phyloP scores from a whole-genome alignment of 2,888 invertebrate species.

The Cheiracanthium punctorium region DNA sequence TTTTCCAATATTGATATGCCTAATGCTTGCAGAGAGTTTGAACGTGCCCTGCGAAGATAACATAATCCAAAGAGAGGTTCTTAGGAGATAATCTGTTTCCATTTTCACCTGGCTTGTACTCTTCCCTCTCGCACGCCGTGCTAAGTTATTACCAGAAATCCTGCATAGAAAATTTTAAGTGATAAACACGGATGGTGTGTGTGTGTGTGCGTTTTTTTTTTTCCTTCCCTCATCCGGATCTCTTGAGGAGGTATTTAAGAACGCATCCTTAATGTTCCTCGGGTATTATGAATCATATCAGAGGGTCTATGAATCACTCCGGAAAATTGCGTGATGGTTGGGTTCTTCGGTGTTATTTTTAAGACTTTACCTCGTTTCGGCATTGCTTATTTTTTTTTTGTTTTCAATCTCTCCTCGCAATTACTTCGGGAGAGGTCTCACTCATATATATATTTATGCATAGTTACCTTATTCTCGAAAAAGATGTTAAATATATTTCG shows the following conservation, averaged over 20 bases:
- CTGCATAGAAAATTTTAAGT: constrained; percentile 52
- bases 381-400: too few species aligned
- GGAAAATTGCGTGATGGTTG: background rate
- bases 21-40: constrained; percentile 54
- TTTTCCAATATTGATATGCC: constrained; percentile 64
- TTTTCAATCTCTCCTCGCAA: too few species aligned
- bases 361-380: too few species aligned
- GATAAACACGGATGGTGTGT: constrained; percentile 31
- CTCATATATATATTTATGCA: too few species aligned
- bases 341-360: too few species aligned
- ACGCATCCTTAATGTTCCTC: background rate
- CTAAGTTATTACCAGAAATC: constrained; percentile 14
- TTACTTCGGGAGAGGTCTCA: too few species aligned
- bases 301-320: background rate
- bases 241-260: background rate
- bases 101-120: constrained; percentile 50
- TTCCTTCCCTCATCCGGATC: background rate
- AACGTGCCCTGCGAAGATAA: constrained; percentile 61
- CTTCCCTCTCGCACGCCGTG: background rate
- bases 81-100: constrained; percentile 66
- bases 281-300: background rate
- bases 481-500: too few species aligned
- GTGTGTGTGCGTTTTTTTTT: background rate
- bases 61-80: constrained; percentile 55
- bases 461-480: too few species aligned